Percentiles rank a stretch among this genome's conserved stretches.
Conservation (phyloP, 2,888 invertebrate genomes). For the Clepsis dumicolana region DNA sequence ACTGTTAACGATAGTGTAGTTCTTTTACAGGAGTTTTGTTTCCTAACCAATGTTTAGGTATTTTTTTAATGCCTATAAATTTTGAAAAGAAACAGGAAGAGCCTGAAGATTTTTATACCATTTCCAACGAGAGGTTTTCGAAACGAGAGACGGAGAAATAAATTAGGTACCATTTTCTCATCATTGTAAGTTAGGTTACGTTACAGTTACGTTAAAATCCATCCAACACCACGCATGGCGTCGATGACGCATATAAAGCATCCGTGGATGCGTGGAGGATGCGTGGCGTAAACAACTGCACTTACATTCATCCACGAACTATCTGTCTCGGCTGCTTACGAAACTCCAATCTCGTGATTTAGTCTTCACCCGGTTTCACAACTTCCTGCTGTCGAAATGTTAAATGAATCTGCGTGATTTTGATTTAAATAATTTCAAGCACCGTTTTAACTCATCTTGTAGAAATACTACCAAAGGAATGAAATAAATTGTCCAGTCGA, state of each 20-base stretch:
- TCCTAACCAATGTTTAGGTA: background rate
- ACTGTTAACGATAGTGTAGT: constrained; percentile 28
- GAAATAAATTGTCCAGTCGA: too few species aligned
- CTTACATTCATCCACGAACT: constrained; percentile 15
- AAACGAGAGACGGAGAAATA: background rate
- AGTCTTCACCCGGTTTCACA: constrained; percentile 16
- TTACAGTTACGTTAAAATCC: background rate
- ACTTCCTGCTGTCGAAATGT: constrained; percentile 13
- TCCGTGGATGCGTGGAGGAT: constrained; percentile 25
- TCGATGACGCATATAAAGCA: constrained; percentile 2
- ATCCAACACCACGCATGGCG: background rate
- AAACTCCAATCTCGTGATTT: constrained; percentile 15
- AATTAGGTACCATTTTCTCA: background rate
- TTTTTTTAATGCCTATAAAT: background rate
- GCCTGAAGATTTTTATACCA: background rate
- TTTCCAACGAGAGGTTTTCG: background rate
- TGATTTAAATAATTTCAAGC: background rate
- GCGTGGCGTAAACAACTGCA: constrained; percentile 31
- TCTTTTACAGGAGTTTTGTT: constrained; percentile 12
- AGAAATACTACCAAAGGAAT: too few species aligned
- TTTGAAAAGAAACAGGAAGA: too few species aligned
- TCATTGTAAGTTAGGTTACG: background rate
- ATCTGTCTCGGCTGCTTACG: constrained; percentile 26
- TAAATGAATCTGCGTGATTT: background rate
- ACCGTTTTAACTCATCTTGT: background rate